phyloP scores from a whole-genome alignment of 2,113 vertebrate species.

The Menura novaehollandiae region DNA sequence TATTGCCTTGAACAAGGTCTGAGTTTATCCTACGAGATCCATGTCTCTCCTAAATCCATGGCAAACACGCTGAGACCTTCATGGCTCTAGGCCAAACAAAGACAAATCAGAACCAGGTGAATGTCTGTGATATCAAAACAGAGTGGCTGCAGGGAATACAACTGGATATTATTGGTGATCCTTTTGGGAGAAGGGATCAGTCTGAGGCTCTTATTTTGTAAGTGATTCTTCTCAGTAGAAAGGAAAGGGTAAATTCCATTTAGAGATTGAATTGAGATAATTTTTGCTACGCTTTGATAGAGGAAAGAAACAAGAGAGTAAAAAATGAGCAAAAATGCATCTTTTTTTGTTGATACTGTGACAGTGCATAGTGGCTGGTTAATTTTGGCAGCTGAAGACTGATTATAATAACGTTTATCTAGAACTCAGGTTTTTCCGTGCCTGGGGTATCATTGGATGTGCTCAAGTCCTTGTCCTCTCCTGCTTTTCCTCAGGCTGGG shows the following conservation, averaged over 20 bases:
- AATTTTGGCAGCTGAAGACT: conserved; percentile 58
- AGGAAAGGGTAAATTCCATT: neutral
- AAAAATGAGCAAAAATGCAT: conserved; percentile 16
- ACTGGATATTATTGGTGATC: neutral
- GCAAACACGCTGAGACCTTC: neutral
- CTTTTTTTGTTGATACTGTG: conserved; percentile 45
- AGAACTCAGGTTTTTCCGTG: conserved; percentile 65
- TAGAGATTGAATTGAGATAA: neutral
- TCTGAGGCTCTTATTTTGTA: neutral
- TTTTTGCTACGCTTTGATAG: neutral
- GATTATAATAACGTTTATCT: conserved; percentile 59
- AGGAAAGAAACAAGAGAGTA: neutral
- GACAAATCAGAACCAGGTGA: neutral
- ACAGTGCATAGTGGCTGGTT: conserved; percentile 45
- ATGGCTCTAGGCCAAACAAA: neutral
- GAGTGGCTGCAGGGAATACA: neutral
- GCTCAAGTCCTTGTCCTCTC: conserved; percentile 67
- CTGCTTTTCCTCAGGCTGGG: conserved; percentile 67
- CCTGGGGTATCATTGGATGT: conserved; percentile 64
- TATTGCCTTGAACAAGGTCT: neutral
- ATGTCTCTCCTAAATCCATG: neutral
- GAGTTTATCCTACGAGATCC: neutral
- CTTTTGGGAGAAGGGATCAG: neutral
- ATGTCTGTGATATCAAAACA: neutral
- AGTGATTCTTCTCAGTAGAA: neutral